Evolutionary conservation across 2,113 vertebrate species (phyloP), one percentile per base, ranked within the genome.

Genomic region (Anarhynchus alexandrinus): DNA sequence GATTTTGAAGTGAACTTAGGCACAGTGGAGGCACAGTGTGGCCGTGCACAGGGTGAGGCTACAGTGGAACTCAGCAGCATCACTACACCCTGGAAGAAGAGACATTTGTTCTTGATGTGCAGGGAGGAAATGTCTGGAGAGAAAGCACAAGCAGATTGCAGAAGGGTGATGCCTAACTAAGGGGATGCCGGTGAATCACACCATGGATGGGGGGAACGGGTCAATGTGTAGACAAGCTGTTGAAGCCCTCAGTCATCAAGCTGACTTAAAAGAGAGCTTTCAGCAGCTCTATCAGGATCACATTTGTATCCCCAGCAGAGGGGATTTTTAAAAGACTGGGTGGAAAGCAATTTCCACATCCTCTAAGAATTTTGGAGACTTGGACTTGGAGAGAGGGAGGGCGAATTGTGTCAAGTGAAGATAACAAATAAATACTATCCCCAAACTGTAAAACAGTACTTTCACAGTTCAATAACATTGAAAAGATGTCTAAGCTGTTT

Each of bases 1-100:
- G 2, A 15, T 71, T 82, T 51, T 74, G 69, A 52, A 73, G 42
- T 2, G 10, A 45, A 32, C 19, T 10, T 10, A 5, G 26, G 17
- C 16, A 42, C 21, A 11, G 40, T 1, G 7, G 21, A 34, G 26
- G 22, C 20, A 65, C 15, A 15, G 20, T 1, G 2, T 16, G 58
- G 40, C 32, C 8, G 3, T 6, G 18, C 13, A 52, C 16, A 32
- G 3, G 0, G 2, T 30, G 18, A 15, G 5, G 17, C 36, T 29
- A 6, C 38, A 42, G 22, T 47, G 74, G 34, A 72, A 32, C 8
- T 80, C 36, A 65, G 45, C 23, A 69, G 16, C 2, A 2, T 36
- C 2, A 2, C 14, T 26, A 36, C 23, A 17, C 12, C 11, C 9
- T 34, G 12, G 5, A 11, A 71, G 27, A 77, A 62, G 58, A 38